Percentiles rank a stretch among this genome's conserved stretches.
phyloP scores from a whole-genome alignment of 2,888 invertebrate genomes.

The Lissocephala sabroskyi region DNA sequence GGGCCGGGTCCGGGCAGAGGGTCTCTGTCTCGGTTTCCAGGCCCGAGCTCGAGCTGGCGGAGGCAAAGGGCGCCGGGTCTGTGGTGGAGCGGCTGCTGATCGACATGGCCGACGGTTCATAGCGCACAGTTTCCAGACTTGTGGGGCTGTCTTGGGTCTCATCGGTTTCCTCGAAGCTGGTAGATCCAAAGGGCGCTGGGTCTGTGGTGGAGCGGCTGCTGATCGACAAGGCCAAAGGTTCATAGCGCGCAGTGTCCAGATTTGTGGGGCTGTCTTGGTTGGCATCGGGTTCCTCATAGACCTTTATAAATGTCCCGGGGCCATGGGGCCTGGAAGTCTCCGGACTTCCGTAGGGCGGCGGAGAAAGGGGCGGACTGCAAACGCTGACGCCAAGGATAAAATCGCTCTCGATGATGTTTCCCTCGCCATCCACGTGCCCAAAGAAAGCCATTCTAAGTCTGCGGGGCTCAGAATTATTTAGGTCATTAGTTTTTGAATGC shows the following conservation, averaged over 20 bases:
- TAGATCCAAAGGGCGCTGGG: constrained; percentile 15
- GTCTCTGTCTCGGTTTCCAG: constrained; percentile 13
- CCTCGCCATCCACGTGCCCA: constrained; percentile 33
- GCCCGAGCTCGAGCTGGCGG: constrained; percentile 8
- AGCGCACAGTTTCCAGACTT: background rate
- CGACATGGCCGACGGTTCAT: constrained; percentile 19
- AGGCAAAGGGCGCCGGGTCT: constrained; percentile 21
- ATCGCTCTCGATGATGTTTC: constrained; percentile 23
- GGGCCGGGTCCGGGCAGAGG: constrained; percentile 4
- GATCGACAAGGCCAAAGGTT: constrained; percentile 19
- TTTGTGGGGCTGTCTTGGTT: background rate
- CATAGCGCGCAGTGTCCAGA: background rate
- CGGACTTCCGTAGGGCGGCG: background rate
- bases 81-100: constrained; percentile 19
- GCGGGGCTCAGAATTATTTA: too few relatives aligned
- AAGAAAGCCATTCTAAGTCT: constrained; percentile 45
- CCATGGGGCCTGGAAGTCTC: constrained; percentile 1
- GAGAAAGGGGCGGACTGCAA: background rate
- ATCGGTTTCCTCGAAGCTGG: background rate
- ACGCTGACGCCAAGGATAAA: constrained; percentile 7
- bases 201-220: constrained; percentile 24
- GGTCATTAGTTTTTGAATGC: too few relatives aligned
- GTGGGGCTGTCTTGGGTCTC: background rate
- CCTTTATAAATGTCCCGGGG: constrained; percentile 41
- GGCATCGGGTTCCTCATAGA: constrained; percentile 10